Percentiles rank a stretch among this genome's conserved stretches.
phyloP scores from a whole-genome alignment of 1,140 invertebrate genomes.

The Trissolcus basalis region DNA sequence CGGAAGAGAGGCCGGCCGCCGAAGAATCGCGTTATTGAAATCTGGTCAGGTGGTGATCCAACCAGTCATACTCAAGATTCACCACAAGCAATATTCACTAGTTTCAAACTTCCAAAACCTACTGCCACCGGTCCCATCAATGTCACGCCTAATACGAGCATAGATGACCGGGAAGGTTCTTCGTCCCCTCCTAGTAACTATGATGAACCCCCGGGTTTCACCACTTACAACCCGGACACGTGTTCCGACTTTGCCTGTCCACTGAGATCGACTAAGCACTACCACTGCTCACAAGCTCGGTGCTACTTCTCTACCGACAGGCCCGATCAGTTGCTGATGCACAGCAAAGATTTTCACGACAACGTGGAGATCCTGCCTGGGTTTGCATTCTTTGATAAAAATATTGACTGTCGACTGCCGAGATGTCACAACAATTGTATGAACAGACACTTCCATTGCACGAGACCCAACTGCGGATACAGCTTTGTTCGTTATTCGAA shows the following conservation, averaged over 20 bases:
- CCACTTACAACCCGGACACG: constrained; percentile 77
- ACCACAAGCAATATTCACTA: constrained; percentile 94
- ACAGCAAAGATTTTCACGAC: constrained; percentile 89
- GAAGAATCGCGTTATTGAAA: constrained; percentile 93
- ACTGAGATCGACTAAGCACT: constrained; percentile 78
- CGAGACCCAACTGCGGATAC: constrained; percentile 83
- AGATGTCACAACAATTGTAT: constrained; percentile 84
- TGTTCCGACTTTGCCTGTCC: constrained; percentile 82
- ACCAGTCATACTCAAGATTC: constrained; percentile 79
- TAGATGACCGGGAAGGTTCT: constrained; percentile 73
- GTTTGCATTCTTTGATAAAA: constrained; percentile 88
- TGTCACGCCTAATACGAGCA: constrained; percentile 17
- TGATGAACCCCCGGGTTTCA: constrained; percentile 77
- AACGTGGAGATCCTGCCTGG: constrained; percentile 88
- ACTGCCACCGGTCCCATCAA: constrained; percentile 20
- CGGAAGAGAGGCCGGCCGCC: constrained; percentile 92
- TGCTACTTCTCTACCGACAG: constrained; percentile 82
- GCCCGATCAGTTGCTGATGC: constrained; percentile 81
- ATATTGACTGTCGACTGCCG: constrained; percentile 83
- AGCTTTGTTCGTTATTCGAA: constrained; percentile 85
- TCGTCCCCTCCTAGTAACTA: constrained; percentile 69
- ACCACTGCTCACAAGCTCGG: constrained; percentile 85
- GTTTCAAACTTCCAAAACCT: constrained; percentile 92
- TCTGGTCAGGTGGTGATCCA: constrained; percentile 84
- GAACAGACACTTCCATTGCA: constrained; percentile 87